Conservation (phyloP, 2,888 invertebrate species). For the Teleiodes luculella region DNA sequence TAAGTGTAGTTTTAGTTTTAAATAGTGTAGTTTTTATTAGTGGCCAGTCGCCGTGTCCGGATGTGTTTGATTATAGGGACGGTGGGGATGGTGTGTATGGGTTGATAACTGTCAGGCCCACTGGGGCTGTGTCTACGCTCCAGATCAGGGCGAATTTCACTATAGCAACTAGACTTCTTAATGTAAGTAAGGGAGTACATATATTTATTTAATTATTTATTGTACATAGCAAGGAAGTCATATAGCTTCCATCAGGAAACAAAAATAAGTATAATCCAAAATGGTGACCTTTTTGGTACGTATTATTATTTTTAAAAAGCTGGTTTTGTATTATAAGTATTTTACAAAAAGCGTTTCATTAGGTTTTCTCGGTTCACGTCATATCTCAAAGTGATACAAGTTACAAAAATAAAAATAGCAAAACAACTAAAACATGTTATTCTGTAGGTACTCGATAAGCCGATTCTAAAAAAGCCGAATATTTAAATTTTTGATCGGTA, state of each 20-base stretch:
- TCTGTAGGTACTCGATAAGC: not conserved
- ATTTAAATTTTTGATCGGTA: not conserved
- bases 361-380: not conserved
- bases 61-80: constrained; percentile 48
- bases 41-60: constrained; percentile 56
- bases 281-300: too few relatives aligned
- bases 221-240: too few relatives aligned
- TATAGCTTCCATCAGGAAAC: too few relatives aligned
- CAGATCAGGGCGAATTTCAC: constrained; percentile 10
- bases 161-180: not conserved
- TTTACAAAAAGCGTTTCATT: not conserved
- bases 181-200: not conserved
- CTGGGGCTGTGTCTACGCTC: not conserved
- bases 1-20: constrained; percentile 23
- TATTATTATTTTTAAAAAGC: too few relatives aligned
- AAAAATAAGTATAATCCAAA: too few relatives aligned
- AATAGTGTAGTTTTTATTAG: constrained; percentile 30
- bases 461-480: not conserved
- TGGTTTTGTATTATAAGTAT: too few relatives aligned
- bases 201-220: not conserved
- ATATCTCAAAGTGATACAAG: not conserved
- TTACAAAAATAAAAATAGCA: not conserved
- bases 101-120: constrained; percentile 19
- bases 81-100: constrained; percentile 47
- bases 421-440: not conserved